These are phyloP conservation scores for Gerosis bhagava DNA, from an alignment of 2,888 invertebrate genomes.

Conservation along the genomic window DNA sequence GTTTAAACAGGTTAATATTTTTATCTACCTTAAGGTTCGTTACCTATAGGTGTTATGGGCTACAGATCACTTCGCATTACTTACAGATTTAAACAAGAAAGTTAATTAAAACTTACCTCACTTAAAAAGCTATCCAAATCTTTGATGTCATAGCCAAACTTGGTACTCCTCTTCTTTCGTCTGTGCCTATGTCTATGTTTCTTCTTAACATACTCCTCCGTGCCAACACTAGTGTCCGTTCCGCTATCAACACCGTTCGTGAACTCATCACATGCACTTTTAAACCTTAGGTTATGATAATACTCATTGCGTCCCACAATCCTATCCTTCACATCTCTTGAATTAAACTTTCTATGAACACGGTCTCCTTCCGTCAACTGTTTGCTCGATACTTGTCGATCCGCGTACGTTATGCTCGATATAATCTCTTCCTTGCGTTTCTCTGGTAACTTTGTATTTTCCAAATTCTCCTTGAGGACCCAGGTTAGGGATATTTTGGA, in stretches of 20 bases:
- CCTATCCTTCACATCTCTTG: conserved; percentile 49
- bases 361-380: conserved; percentile 48
- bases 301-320: conserved; percentile 71
- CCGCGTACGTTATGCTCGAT: conserved; percentile 28
- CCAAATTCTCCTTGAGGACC: conserved; percentile 86
- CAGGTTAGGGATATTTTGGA: conserved; percentile 89
- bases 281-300: conserved; percentile 73
- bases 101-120: conserved; percentile 82
- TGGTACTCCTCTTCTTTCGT: conserved; percentile 59
- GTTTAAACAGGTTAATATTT: too few relatives aligned
- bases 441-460: conserved; percentile 52
- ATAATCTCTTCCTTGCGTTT: conserved; percentile 41
- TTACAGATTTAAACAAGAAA: too few relatives aligned
- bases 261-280: conserved; percentile 69
- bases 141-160: conserved; percentile 90
- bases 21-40: too few relatives aligned
- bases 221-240: conserved; percentile 59
- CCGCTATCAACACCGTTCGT: conserved; percentile 53
- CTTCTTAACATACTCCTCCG: conserved; percentile 66
- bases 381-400: conserved; percentile 38
- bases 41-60: too few relatives aligned
- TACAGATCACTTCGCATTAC: too few relatives aligned
- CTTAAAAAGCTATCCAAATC: conserved; percentile 91
- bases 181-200: conserved; percentile 76
- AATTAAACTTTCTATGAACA: conserved; percentile 48